Base-by-base conservation (phyloP, 2,113 vertebrate species). In the Melozone crissalis region DNA sequence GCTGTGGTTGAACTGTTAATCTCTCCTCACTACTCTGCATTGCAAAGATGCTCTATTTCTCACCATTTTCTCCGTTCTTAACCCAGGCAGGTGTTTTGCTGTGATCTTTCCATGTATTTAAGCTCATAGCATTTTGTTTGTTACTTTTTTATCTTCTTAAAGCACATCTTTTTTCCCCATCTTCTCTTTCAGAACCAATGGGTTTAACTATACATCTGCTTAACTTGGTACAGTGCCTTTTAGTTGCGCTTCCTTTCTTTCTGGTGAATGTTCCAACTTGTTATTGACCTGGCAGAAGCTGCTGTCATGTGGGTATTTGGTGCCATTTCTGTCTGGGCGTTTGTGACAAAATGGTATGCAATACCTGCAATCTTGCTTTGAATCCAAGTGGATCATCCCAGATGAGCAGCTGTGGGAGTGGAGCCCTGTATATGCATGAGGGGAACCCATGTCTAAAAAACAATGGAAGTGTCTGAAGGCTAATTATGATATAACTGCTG, bases 371-470 rank as follows among this genome's bases (percentile, higher is more conserved):
- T 52, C 24, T 62, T 72, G 10, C 43, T 75, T 51, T 87, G 35
- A 46, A 55, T 80, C 31, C 39, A 43, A 10, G n/a, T 27, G 33
- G 28, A 12, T 1, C 0, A 1, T 82, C 4, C 6, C 49, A 10
- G 46, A 11, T 74, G 55, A 74, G 43, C 18, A 93, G 17, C 20
- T 78, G 30, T 51, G 44, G 30, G 6, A 31, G 8, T 13, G 23
- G 30, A 63, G 13, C 19, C 35, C 23, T 27, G 1, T 51, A 4
- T 13, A 37, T 43, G 46, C 46, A 31, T 74, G 13, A 37, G 15
- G 57, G 55, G 65, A 90, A 54, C 7, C 4, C 18, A 58, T 21
- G 39, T 84, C n/a, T 59, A 22, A 85, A 75, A 87, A 47, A 41
- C 41, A 57, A 1, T 6, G 22, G 23, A 84, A 80, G 11, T 5